Base-by-base conservation (phyloP, 1,140 invertebrate species). In the Lasioglossum albipes region DNA sequence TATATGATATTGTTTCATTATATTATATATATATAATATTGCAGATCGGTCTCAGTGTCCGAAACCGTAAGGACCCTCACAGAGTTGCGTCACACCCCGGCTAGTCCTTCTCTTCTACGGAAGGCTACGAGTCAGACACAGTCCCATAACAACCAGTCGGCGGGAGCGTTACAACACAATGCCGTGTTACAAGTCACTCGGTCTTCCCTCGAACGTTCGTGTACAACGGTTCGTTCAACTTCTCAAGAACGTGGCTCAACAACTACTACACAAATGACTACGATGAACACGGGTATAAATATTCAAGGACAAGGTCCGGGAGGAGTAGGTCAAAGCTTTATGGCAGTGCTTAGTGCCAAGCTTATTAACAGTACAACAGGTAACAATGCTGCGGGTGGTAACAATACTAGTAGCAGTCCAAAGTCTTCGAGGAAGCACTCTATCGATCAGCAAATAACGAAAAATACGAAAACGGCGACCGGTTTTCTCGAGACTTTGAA, bases 31-130 rank as follows among this genome's bases (percentile, higher is more conserved):
- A 22, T 49, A 49, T 54, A 42, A n/a, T 67, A 57, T 83, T 78
- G 27, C 73, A 93, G 93, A 86, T 93, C 92, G 27, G 89, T 93
- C 45, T 93, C 93, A 10, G 97, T 98, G n/a, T 97, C 97, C 4
- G 97, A 98, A 91, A 97, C 97, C 1, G 97, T 98, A 16, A 96
- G 97, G 89, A 97, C 96, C 31, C 91, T 98, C 75, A 97, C 97
- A 0, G 97, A 97, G 89, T 91, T 97, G 78, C 96, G 97, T 87
- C 97, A 98, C 91, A 97, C 96, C 84, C 97, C 97, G 0, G 96
- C 97, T 2, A 97, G 97, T 88, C 97, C 97, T 2, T 96, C 96
- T 73, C 94, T 96, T 5, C 93, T 97, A 20, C 94, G 97, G 9
- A 95, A 96, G 42, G 84, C 91, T 78, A 87, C 91, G 16, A 81